Evolutionary conservation across 2,797 vertebrate species (phyloP).

Genomic region (Nannoperca australis): DNA sequence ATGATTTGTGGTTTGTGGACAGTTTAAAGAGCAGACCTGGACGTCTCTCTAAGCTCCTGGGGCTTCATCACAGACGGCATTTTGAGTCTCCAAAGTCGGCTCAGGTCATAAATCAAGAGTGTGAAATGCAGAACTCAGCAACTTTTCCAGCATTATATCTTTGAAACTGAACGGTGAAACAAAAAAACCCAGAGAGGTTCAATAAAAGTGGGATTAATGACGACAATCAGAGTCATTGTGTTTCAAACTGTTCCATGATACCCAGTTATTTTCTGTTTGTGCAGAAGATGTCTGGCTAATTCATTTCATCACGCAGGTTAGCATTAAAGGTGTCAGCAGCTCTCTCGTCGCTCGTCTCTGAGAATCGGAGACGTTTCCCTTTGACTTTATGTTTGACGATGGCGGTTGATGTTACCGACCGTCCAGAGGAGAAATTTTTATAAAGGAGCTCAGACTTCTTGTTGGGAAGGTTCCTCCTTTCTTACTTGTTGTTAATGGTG

Average conservation of each 20-base stretch:
- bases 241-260: neutral
- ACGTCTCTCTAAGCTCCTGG: slow-evolving; percentile 2
- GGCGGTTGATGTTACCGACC: no score
- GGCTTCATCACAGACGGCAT: slow-evolving; percentile 44
- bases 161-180: neutral
- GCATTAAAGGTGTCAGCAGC: neutral
- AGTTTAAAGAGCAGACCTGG: slow-evolving; percentile 23
- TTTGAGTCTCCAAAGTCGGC: slow-evolving; percentile 28
- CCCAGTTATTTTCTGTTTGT: neutral
- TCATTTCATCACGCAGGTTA: neutral
- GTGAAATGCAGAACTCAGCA: slow-evolving; percentile 29
- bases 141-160: neutral
- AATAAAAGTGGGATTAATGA: neutral
- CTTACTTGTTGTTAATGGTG: no score
- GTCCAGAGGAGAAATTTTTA: no score
- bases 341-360: no score
- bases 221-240: neutral
- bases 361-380: no score
- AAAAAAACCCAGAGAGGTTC: neutral
- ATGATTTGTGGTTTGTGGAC: slow-evolving; percentile 19
- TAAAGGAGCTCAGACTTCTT: no score
- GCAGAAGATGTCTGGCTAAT: neutral
- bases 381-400: no score
- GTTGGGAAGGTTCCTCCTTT: no score
- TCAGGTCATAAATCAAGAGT: slow-evolving; percentile 44